phyloP scores from a whole-genome alignment of 2,797 vertebrate genomes.

The Coregonus sp. region DNA sequence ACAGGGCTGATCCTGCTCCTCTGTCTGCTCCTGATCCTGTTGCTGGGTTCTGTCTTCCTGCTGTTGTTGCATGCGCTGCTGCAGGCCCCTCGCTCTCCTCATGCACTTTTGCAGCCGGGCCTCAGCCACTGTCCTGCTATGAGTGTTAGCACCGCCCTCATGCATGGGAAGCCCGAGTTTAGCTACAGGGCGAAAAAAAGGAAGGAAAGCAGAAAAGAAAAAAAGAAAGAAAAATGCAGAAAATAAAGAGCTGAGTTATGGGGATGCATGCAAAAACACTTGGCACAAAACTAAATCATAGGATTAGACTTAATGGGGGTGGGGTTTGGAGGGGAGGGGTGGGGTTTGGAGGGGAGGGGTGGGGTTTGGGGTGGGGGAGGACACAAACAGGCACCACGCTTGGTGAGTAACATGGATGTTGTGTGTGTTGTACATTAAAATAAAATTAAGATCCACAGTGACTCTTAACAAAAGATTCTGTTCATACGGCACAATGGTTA shows the following conservation, averaged over 20 bases:
- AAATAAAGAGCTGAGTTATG: slow-evolving; percentile 73
- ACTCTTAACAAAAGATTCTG: background rate
- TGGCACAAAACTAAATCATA: slow-evolving; percentile 46
- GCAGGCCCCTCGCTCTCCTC: slow-evolving; percentile 96
- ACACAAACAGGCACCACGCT: background rate
- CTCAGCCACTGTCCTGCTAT: slow-evolving; percentile 93
- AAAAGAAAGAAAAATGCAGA: slow-evolving; percentile 69
- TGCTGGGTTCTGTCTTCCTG: slow-evolving; percentile 82
- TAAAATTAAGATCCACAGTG: slow-evolving; percentile 18
- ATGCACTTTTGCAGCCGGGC: slow-evolving; percentile 92
- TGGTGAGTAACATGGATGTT: slow-evolving; percentile 11
- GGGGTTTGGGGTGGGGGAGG: background rate
- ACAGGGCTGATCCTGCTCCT: slow-evolving; percentile 24
- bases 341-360: background rate
- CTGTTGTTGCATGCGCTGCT: slow-evolving; percentile 89
- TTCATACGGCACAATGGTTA: slow-evolving; percentile 29
- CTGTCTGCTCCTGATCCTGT: slow-evolving; percentile 47
- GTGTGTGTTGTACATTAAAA: slow-evolving; percentile 18
- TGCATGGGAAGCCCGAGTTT: slow-evolving; percentile 97
- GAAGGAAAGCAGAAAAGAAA: slow-evolving; percentile 24
- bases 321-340: background rate
- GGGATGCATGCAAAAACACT: slow-evolving; percentile 65
- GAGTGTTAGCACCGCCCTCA: slow-evolving; percentile 96
- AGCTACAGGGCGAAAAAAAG: slow-evolving; percentile 67
- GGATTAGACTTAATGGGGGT: slow-evolving; percentile 12